Evolutionary conservation across 2,797 vertebrate species (phyloP), one percentile per base, ranked within the genome.

Genomic region (Clangula hyemalis): DNA sequence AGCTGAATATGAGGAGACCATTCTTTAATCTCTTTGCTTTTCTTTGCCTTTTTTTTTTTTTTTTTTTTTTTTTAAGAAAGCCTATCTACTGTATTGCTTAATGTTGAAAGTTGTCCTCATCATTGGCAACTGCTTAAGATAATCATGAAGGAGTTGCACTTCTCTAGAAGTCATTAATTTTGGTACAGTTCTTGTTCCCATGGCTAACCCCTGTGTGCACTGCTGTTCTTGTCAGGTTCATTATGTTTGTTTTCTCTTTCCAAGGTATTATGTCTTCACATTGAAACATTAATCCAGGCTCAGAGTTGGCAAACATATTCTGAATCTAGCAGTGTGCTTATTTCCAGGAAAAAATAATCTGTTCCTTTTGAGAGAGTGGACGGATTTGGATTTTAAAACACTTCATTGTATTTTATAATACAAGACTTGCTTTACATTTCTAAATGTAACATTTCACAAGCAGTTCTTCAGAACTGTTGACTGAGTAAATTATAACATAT

Each of bases 211-310:
- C 79, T 66, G 54, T 75, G 85, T 86, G 72, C 78, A 66, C 82
- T 94, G 91, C 94, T 95, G 89, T 93, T 96, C 93, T 94, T 92
- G 92, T 96, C 85, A 86, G 85, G 82, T 92, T 92, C 0, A 4
- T 91, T 94, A 84, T 56, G 77, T 79, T 72, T 82, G 39, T 87
- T 93, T 95, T 93, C 80, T 38, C 64, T 76, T 94, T 93, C 87
- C 85, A 76, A 68, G 49, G 85, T 86, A 85, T 89, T 90, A 77
- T 84, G 71, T 79, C 80, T 91, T 91, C 71, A n/a, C 87, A 85
- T 62, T 65, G 83, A 87, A 91, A 89, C 62, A 68, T 61, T 90
- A 70, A 71, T 89, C 71, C 87, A 88, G 76, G n/a, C 70, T 79
- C 51, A 57, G 60, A 87, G 93, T 92, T 95, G 91, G 85, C 87